Conservation (phyloP, 2,113 vertebrate species). For the Centropus unirufus region DNA sequence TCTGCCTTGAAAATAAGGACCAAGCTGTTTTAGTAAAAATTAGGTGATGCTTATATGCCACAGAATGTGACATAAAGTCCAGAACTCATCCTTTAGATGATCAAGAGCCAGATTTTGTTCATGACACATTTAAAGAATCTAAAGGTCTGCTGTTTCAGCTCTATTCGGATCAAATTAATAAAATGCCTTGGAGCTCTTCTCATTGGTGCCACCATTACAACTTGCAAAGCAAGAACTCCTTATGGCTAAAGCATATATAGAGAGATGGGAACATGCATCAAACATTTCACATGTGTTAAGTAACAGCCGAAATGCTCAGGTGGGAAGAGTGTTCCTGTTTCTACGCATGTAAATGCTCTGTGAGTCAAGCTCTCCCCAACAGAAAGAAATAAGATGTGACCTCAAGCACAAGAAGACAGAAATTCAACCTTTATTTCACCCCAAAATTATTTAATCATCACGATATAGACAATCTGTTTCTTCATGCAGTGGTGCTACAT, state of each 20-base stretch:
- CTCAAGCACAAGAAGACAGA: background rate
- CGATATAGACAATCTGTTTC: background rate
- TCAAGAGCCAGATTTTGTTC: background rate
- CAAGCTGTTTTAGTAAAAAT: background rate
- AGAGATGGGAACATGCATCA: background rate
- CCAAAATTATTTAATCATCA: background rate
- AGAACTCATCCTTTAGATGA: fast-evolving
- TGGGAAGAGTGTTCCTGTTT: background rate
- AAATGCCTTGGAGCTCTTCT: background rate
- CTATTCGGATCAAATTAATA: background rate
- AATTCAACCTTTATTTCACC: background rate
- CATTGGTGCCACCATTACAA: fast-evolving
- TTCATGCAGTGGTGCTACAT: background rate
- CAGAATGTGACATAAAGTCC: background rate
- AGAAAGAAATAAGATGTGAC: background rate
- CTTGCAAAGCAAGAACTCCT: fast-evolving
- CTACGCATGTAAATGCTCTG: fast-evolving
- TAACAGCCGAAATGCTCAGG: background rate
- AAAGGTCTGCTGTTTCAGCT: background rate
- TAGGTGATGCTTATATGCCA: fast-evolving
- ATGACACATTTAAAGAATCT: background rate
- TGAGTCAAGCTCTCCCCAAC: fast-evolving
- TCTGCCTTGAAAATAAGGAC: background rate
- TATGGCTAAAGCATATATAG: fast-evolving
- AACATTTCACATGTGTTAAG: background rate